Evolutionary conservation across 2,113 vertebrate species (phyloP).

Genomic region (Amia ocellicauda): DNA sequence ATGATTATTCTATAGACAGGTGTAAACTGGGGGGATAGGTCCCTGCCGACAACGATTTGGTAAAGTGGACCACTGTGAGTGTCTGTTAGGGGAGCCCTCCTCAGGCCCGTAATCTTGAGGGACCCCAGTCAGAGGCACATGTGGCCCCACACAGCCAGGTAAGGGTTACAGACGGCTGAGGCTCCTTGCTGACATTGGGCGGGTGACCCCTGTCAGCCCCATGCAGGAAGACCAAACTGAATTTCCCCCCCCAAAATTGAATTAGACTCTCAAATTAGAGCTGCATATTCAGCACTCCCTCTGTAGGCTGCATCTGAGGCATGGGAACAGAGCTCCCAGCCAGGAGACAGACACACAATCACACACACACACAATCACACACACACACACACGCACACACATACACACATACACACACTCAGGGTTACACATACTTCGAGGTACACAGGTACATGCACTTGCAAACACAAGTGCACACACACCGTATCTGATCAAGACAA

Average conservation of each 20-base stretch:
- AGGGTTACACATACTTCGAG: background rate
- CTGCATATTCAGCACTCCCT: slow-evolving; percentile 42
- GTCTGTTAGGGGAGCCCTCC: too few species aligned
- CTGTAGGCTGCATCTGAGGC: background rate
- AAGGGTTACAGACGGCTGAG: slow-evolving; percentile 11
- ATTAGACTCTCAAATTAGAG: slow-evolving; percentile 39
- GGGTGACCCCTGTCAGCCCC: slow-evolving; percentile 29
- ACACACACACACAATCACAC: background rate
- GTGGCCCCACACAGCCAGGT: too few species aligned
- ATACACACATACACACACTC: background rate
- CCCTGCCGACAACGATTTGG: too few species aligned
- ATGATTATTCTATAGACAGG: too few species aligned
- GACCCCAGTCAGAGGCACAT: too few species aligned
- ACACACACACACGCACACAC: background rate
- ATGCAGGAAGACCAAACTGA: slow-evolving; percentile 33
- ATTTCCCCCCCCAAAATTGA: slow-evolving; percentile 36
- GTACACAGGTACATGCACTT: background rate
- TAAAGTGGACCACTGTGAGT: too few species aligned
- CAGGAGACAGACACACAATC: background rate
- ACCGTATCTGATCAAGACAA: background rate
- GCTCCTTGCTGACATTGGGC: slow-evolving; percentile 25
- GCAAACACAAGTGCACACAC: background rate
- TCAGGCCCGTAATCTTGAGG: too few species aligned
- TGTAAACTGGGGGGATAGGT: too few species aligned
- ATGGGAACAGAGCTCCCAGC: slow-evolving; percentile 6